phyloP scores from a whole-genome alignment of 2,113 vertebrate species.

The Leptobrachium ailaonicum region DNA sequence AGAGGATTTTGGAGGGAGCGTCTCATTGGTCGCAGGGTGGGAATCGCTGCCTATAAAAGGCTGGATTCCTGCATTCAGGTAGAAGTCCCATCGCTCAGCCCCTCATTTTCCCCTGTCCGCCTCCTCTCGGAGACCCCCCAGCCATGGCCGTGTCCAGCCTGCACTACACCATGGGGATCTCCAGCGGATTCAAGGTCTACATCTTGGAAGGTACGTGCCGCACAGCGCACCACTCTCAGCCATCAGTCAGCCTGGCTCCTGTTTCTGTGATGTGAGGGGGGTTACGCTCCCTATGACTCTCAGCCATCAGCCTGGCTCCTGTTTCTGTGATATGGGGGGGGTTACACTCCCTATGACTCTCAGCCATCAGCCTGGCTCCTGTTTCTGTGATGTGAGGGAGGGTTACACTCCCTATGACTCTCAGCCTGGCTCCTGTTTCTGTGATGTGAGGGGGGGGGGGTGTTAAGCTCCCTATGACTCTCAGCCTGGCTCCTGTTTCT shows the following conservation, averaged over 20 bases:
- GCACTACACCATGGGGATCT: slow-evolving; percentile 54
- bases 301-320: too few relatives aligned
- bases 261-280: neutral
- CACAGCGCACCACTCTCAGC: neutral
- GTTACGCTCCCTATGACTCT: too few relatives aligned
- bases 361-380: too few relatives aligned
- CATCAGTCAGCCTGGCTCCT: neutral
- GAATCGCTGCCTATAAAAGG: slow-evolving; percentile 26
- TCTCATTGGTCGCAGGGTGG: slow-evolving; percentile 12
- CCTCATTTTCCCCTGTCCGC: neutral
- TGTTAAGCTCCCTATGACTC: too few relatives aligned
- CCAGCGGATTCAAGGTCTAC: slow-evolving; percentile 56
- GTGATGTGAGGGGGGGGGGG: too few relatives aligned
- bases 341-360: too few relatives aligned
- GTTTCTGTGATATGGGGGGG: too few relatives aligned
- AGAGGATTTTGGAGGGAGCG: neutral
- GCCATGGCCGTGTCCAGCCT: slow-evolving; percentile 53
- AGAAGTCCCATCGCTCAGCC: neutral
- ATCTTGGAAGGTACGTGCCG: slow-evolving; percentile 52
- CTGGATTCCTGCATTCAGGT: neutral
- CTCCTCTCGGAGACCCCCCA: neutral
- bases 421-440: too few relatives aligned
- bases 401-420: too few relatives aligned
- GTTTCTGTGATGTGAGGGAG: too few relatives aligned
- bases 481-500: too few relatives aligned